A percentile compares a stretch with the other conserved stretches of the same genome.
Conservation (phyloP, 2,888 invertebrate species). For the Laspeyria flexula region DNA sequence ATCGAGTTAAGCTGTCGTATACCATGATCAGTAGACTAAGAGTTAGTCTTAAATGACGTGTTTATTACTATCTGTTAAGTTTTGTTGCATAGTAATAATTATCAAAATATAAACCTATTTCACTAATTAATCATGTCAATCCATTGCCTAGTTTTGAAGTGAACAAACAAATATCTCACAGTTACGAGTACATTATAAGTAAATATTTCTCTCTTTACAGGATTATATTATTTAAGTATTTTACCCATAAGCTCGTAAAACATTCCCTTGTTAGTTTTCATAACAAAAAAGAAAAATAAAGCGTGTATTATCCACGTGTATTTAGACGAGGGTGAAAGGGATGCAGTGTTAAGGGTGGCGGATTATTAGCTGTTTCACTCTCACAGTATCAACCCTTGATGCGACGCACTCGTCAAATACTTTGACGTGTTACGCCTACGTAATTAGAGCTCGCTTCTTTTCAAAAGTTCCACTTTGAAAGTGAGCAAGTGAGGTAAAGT, state of each 20-base stretch:
- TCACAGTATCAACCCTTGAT: constrained; percentile 36
- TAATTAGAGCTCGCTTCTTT: constrained; percentile 45
- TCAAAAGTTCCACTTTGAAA: constrained; percentile 30
- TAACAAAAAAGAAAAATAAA: constrained; percentile 10
- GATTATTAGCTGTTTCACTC: constrained; percentile 32
- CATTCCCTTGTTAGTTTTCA: not conserved
- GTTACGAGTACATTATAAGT: too few species aligned
- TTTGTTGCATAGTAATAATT: too few species aligned
- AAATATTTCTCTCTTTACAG: too few species aligned
- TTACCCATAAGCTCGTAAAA: not conserved
- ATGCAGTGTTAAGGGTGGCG: constrained; percentile 9
- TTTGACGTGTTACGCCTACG: constrained; percentile 38
- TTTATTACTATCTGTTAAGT: too few species aligned
- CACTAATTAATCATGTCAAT: too few species aligned
- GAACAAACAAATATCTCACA: too few species aligned
- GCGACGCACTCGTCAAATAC: constrained; percentile 33
- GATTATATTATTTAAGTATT: too few species aligned
- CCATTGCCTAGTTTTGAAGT: too few species aligned
- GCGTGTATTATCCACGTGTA: constrained; percentile 8
- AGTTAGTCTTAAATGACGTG: too few species aligned
- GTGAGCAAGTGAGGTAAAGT: constrained; percentile 14
- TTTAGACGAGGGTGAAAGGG: constrained; percentile 2
- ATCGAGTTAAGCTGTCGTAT: too few species aligned
- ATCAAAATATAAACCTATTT: too few species aligned
- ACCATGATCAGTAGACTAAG: too few species aligned